Conservation (phyloP, 2,888 invertebrate genomes). For the Unio pictorum region DNA sequence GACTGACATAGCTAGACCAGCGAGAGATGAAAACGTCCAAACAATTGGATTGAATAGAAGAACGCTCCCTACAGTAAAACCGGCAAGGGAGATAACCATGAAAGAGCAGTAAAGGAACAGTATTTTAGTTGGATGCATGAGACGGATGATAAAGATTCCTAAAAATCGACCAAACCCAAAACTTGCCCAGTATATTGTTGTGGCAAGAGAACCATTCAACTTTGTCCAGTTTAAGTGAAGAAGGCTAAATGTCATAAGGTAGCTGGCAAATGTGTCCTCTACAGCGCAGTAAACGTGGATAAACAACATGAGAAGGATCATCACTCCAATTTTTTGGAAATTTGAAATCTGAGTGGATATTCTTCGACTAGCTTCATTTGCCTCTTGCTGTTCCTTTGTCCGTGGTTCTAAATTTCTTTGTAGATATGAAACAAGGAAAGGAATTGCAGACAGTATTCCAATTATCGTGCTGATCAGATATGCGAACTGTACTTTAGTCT, state of each 20-base stretch:
- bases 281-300: slow-evolving; percentile 19
- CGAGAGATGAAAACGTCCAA: slow-evolving; percentile 63
- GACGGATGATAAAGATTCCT: slow-evolving; percentile 65
- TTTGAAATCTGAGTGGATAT: slow-evolving; percentile 9
- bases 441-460: slow-evolving; percentile 3
- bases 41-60: slow-evolving; percentile 21
- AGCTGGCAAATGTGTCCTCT: slow-evolving; percentile 26
- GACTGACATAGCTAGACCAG: slow-evolving; percentile 69
- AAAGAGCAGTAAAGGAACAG: slow-evolving; percentile 50
- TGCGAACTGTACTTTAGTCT: slow-evolving; percentile 4
- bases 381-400: not conserved
- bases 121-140: slow-evolving; percentile 62
- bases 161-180: slow-evolving; percentile 68
- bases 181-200: slow-evolving; percentile 69
- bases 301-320: slow-evolving; percentile 12
- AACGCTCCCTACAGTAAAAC: slow-evolving; percentile 20
- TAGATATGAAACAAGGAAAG: slow-evolving; percentile 12
- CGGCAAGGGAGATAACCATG: slow-evolving; percentile 18
- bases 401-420: not conserved
- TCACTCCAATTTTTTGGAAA: slow-evolving; percentile 5
- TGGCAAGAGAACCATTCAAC: slow-evolving; percentile 57
- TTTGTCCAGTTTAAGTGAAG: slow-evolving; percentile 56
- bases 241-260: slow-evolving; percentile 26
- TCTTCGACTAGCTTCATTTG: slow-evolving; percentile 5
- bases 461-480: slow-evolving; percentile 14